These are phyloP conservation scores for Dipodomys merriami DNA, from an alignment of 2,113 vertebrate genomes.

Conservation along the genomic window DNA sequence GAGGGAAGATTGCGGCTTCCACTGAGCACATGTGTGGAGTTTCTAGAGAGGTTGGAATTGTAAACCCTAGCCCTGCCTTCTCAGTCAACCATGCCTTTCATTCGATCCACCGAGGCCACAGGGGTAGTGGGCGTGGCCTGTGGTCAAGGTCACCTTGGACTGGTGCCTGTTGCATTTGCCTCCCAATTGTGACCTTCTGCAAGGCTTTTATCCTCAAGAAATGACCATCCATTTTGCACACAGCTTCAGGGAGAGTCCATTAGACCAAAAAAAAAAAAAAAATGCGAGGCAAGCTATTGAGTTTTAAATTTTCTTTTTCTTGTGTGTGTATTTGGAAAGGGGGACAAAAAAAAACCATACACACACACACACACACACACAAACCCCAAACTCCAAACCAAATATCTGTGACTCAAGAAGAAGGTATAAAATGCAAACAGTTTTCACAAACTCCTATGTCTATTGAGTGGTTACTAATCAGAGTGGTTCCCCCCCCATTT, in stretches of 20 bases:
- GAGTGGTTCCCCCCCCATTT: conserved; percentile 37
- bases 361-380: neutral
- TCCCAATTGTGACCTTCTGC: conserved; percentile 14
- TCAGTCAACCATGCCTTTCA: neutral
- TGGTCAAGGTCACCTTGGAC: neutral
- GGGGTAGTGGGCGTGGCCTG: neutral
- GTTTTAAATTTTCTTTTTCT: conserved; percentile 8
- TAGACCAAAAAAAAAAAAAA: conserved; percentile 20
- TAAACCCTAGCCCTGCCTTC: neutral
- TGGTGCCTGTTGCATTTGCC: conserved; percentile 60
- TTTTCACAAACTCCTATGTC: conserved; percentile 74
- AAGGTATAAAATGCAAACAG: conserved; percentile 72
- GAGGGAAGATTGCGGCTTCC: neutral
- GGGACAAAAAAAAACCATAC: neutral
- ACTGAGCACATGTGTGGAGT: neutral
- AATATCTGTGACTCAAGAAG: conserved; percentile 36
- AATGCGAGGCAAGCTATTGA: conserved; percentile 39
- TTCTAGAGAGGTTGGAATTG: neutral
- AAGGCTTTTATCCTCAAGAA: conserved; percentile 50
- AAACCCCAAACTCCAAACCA: neutral
- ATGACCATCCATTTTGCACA: conserved; percentile 12
- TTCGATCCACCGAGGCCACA: neutral
- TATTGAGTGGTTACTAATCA: conserved; percentile 79
- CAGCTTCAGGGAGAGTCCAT: conserved; percentile 27
- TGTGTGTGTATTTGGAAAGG: conserved; percentile 31